phyloP scores from a whole-genome alignment of 1,140 invertebrate species.

The Drosophila oshimai region DNA sequence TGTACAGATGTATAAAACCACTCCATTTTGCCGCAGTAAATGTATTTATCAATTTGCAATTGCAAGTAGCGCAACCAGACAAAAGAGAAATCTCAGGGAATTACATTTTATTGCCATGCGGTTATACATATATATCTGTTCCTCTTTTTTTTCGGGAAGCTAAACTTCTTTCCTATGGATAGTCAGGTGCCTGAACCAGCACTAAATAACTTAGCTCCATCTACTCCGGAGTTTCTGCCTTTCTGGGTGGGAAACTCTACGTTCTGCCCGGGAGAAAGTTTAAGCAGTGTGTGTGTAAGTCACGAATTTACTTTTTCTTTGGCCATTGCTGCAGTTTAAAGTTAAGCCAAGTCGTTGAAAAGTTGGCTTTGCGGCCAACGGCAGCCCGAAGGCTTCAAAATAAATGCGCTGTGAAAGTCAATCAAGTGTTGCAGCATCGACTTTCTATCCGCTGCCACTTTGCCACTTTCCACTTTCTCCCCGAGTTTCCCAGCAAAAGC shows the following conservation, averaged over 20 bases:
- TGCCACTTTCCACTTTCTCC: conserved; percentile 1
- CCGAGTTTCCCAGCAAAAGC: conserved; percentile 14
- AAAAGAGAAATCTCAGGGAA: conserved; percentile 71
- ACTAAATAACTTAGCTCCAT: conserved; percentile 30
- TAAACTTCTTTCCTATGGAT: conserved; percentile 1
- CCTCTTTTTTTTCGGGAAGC: not conserved
- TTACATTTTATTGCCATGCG: conserved; percentile 67
- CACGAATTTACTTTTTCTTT: conserved; percentile 46
- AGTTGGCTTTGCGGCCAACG: conserved; percentile 56
- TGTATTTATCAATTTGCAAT: conserved; percentile 78
- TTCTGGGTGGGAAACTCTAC: conserved; percentile 12
- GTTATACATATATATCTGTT: conserved; percentile 9
- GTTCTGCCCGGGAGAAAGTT: conserved; percentile 8
- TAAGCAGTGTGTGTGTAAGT: conserved; percentile 3
- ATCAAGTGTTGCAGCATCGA: conserved; percentile 75
- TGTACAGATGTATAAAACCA: conserved; percentile 5
- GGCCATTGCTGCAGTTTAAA: conserved; percentile 58
- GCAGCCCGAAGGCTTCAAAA: conserved; percentile 44
- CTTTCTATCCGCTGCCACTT: conserved; percentile 6
- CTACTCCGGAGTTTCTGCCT: not conserved
- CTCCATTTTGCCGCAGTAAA: conserved; percentile 52
- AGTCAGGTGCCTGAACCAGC: conserved; percentile 22
- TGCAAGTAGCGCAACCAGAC: conserved; percentile 52
- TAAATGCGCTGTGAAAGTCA: conserved; percentile 79
- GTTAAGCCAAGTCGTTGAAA: conserved; percentile 76